Percentiles rank a stretch among this genome's conserved stretches.
Conservation (phyloP, 2,888 invertebrate species). For the Troilus luridus region DNA sequence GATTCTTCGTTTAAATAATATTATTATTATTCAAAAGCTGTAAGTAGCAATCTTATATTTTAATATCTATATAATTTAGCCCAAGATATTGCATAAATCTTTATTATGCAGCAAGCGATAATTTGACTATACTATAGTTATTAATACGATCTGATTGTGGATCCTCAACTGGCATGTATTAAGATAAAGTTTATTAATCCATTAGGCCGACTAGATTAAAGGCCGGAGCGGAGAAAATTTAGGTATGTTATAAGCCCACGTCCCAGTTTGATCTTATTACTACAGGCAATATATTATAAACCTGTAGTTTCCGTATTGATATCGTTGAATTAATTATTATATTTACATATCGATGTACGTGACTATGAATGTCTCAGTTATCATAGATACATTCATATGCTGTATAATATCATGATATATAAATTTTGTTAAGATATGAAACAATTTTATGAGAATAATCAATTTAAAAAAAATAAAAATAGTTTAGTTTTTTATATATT, state of each 20-base stretch:
- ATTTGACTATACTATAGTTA: not conserved
- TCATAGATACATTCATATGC: not conserved
- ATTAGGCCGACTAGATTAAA: slow-evolving; percentile 26
- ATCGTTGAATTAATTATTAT: not conserved
- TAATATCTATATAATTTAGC: not conserved
- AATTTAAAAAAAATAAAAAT: too few species aligned
- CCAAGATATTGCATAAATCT: not conserved
- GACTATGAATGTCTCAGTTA: slow-evolving; percentile 13
- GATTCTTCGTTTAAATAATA: too few species aligned
- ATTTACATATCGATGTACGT: slow-evolving; percentile 12
- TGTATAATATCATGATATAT: not conserved
- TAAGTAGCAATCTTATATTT: not conserved
- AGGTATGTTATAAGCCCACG: slow-evolving; percentile 7
- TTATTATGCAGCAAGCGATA: not conserved
- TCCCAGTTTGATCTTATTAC: not conserved
- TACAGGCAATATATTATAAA: not conserved
- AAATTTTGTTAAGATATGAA: not conserved
- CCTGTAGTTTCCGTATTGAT: slow-evolving; percentile 3
- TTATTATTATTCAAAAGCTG: not conserved
- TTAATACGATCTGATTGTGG: not conserved
- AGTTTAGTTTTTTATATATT: too few species aligned
- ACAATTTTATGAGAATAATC: too few species aligned
- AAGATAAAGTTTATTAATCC: slow-evolving; percentile 33
- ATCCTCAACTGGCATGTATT: not conserved
- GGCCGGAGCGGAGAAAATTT: not conserved